Conservation (phyloP, 2,113 vertebrate genomes). For the Chaetodon auriga region DNA sequence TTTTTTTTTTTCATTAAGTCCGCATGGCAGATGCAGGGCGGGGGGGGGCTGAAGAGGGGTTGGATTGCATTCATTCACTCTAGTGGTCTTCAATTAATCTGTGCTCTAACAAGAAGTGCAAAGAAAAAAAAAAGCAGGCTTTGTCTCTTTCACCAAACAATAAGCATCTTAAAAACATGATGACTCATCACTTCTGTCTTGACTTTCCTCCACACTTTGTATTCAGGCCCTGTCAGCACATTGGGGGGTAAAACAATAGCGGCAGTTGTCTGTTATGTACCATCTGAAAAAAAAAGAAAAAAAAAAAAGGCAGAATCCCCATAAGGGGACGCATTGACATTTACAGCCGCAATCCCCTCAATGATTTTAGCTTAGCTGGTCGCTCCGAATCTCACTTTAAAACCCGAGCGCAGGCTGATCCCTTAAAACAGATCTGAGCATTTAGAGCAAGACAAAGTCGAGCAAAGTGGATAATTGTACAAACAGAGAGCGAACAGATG, state of each 20-base stretch:
- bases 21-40: background rate
- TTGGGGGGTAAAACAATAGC: slow-evolving; percentile 47
- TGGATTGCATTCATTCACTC: slow-evolving; percentile 1
- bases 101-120: slow-evolving; percentile 8
- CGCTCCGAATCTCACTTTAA: slow-evolving; percentile 14
- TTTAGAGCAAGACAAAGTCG: slow-evolving; percentile 45
- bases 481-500: slow-evolving; percentile 38
- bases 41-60: background rate
- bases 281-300: background rate
- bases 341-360: slow-evolving; percentile 62
- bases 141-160: slow-evolving; percentile 32
- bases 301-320: slow-evolving; percentile 8
- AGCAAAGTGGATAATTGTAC: slow-evolving; percentile 64
- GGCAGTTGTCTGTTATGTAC: slow-evolving; percentile 16
- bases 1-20: background rate
- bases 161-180: slow-evolving; percentile 49
- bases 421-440: slow-evolving; percentile 44
- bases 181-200: slow-evolving; percentile 50
- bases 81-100: slow-evolving; percentile 26
- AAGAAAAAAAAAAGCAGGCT: background rate
- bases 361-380: slow-evolving; percentile 55
- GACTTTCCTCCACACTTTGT: slow-evolving; percentile 50
- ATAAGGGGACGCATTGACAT: slow-evolving; percentile 60
- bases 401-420: slow-evolving; percentile 47
- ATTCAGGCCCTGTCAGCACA: slow-evolving; percentile 45